phyloP scores from a whole-genome alignment of 2,113 vertebrate species.

The Carettochelys insculpta region DNA sequence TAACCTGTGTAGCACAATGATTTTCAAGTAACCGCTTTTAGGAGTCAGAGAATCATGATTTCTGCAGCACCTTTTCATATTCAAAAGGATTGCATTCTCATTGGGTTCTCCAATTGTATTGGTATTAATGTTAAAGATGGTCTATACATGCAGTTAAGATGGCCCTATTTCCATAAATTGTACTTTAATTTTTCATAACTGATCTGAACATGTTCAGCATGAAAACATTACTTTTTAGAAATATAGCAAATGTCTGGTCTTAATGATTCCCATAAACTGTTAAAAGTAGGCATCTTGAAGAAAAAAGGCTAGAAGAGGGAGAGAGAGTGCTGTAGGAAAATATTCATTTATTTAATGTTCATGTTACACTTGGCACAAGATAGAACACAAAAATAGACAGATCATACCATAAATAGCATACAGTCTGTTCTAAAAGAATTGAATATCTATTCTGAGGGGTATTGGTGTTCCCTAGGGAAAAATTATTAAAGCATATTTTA shows the following conservation, averaged over 20 bases:
- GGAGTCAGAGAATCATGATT: neutral
- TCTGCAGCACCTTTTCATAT: neutral
- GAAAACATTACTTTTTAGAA: neutral
- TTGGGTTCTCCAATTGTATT: neutral
- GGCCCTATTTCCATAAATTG: neutral
- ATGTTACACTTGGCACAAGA: neutral
- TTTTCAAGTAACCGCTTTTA: neutral
- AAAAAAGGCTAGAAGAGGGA: neutral
- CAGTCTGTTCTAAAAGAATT: neutral
- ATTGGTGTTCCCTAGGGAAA: neutral
- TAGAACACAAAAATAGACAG: neutral
- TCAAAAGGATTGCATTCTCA: rapidly evolving
- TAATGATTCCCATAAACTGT: neutral
- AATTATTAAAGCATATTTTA: neutral
- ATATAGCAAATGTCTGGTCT: neutral
- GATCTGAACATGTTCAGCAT: neutral
- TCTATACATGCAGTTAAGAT: neutral
- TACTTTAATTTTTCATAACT: neutral
- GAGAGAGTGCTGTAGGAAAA: neutral
- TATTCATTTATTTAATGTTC: neutral
- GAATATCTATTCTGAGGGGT: neutral
- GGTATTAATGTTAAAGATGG: neutral
- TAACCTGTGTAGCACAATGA: neutral
- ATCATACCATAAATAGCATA: neutral
- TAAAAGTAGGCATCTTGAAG: neutral